Base-by-base conservation (phyloP, 1,140 invertebrate species). In the Monomorium pharaonis region DNA sequence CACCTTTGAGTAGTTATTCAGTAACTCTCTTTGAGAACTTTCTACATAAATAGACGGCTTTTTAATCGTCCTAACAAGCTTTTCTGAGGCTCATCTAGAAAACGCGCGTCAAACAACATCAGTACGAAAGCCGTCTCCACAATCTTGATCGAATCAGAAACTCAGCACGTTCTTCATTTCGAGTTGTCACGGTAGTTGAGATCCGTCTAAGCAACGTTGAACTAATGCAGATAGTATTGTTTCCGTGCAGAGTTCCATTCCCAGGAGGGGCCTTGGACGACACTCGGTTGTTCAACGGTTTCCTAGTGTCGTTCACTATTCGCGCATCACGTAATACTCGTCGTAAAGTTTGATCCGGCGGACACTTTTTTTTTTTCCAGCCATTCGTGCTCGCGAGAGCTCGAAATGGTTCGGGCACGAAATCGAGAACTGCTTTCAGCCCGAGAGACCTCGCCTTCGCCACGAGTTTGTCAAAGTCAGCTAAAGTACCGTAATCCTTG, bases 401-500 rank as follows among this genome's bases (percentile, higher is more conserved):
- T 97, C n/a, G n/a, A n/a, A n/a, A 86, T 98, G 97, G 93, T 98
- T 98, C 3, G 97, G n/a, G 97, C 10, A 97, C 96, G 84, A 97
- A 96, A 91, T 98, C 97, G 63, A 97, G 86, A 1, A 97, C 93
- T 44, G 96, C 86, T 54, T 91, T 93, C 1, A 93, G 54, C 1
- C 84, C 84, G 3, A 92, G 77, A 0, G 72, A 54, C 88, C 95
- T 95, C 0, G 95, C 93, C 83, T 92, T 91, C 2, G 54, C 84
- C 37, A 96, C 88, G 5, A 97, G 93, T 0, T 92, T 92, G 7
- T 96, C 94, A 88, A 97, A 97, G 78, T 97, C 96, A 18, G 93
- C 94, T 91, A 97, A 91, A 0, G 95, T 96, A 18, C 97, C 97
- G 84, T 96, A 97, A n/a, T 95, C 92, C 0, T 95, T 94, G 62